These are phyloP conservation scores for Alouatta palliata DNA, from an alignment of 2,113 vertebrate species.

Conservation along the genomic window DNA sequence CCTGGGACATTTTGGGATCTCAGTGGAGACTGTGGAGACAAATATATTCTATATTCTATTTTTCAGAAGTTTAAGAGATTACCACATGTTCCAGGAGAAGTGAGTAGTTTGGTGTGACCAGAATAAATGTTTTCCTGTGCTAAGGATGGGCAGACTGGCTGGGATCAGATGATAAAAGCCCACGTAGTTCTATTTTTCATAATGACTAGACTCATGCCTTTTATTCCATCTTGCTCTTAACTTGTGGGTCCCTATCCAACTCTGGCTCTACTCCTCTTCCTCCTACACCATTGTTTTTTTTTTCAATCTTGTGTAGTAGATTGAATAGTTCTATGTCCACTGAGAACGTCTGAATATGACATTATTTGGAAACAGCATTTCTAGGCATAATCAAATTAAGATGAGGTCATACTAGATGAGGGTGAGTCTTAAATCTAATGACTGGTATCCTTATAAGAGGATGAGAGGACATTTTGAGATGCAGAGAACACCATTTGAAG, in stretches of 20 bases:
- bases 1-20: neutral
- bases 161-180: neutral
- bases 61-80: neutral
- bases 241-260: neutral
- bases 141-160: neutral
- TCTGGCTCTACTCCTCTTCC: neutral
- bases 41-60: neutral
- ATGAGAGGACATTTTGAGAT: neutral
- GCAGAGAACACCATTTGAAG: fast-evolving
- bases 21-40: neutral
- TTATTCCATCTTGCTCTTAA: neutral
- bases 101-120: neutral
- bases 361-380: neutral
- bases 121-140: neutral
- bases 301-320: neutral
- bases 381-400: neutral
- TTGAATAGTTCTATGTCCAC: neutral
- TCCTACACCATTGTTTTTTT: neutral
- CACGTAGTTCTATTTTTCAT: fast-evolving
- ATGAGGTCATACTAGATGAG: neutral
- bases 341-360: neutral
- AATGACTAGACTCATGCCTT: neutral
- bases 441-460: neutral
- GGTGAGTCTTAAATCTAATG: too few relatives aligned
- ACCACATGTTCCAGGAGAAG: neutral